Percentiles rank a stretch among this genome's conserved stretches.
phyloP scores from a whole-genome alignment of 2,797 vertebrate genomes.

The Choloepus didactylus region DNA sequence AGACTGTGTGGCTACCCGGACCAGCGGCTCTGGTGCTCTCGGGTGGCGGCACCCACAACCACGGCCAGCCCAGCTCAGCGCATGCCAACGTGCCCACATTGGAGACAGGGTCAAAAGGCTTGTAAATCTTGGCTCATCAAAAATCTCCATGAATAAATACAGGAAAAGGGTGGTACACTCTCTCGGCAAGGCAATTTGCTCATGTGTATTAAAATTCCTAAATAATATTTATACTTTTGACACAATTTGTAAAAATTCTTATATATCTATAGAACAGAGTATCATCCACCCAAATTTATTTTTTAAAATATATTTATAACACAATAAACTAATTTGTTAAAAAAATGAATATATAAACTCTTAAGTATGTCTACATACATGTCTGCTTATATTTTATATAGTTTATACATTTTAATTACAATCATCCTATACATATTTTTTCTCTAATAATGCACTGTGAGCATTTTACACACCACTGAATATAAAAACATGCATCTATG shows the following conservation, averaged over 20 bases:
- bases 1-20: background rate
- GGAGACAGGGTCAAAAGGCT: too few relatives aligned
- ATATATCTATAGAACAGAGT: too few relatives aligned
- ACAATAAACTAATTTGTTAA: background rate
- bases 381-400: rapidly evolving
- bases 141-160: background rate
- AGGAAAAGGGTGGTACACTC: rapidly evolving
- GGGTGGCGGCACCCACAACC: background rate
- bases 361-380: background rate
- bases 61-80: rapidly evolving
- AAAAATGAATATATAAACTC: background rate
- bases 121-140: rapidly evolving
- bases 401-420: background rate
- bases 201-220: rapidly evolving
- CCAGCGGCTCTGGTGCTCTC: rapidly evolving
- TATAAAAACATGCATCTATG: background rate
- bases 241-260: background rate
- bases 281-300: background rate
- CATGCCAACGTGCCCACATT: rapidly evolving
- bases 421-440: too few relatives aligned
- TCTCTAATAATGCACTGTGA: background rate
- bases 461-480: background rate
- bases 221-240: background rate
- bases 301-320: background rate
- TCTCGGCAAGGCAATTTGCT: too few relatives aligned